phyloP scores from a whole-genome alignment of 2,113 vertebrate genomes.

The Petaurus breviceps region DNA sequence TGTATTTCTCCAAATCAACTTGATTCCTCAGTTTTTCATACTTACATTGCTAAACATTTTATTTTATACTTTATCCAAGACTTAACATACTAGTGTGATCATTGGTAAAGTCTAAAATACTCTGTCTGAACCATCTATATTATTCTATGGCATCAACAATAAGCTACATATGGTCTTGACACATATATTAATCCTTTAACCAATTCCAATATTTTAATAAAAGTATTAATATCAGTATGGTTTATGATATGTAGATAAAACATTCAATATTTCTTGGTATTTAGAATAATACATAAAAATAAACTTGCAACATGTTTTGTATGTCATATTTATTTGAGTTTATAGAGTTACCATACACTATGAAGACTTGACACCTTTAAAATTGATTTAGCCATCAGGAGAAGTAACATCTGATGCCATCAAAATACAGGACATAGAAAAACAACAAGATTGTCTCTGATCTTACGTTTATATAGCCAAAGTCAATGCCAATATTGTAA shows the following conservation, averaged over 20 bases:
- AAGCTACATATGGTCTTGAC: background rate
- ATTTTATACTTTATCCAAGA: background rate
- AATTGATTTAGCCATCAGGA: too few relatives aligned
- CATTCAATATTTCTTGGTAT: background rate
- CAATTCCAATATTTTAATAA: background rate
- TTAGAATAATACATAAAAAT: background rate
- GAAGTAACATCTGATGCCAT: too few relatives aligned
- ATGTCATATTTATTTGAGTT: background rate
- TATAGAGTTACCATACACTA: background rate
- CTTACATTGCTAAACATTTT: background rate
- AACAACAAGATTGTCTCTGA: background rate
- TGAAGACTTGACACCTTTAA: too few relatives aligned
- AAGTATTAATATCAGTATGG: background rate
- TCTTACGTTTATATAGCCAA: background rate
- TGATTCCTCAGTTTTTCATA: background rate
- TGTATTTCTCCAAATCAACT: background rate
- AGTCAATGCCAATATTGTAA: too few relatives aligned
- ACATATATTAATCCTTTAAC: background rate
- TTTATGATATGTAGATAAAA: background rate
- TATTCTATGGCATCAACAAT: background rate
- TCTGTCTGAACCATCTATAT: background rate
- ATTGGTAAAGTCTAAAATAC: background rate
- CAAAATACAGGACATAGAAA: too few relatives aligned
- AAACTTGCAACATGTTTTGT: background rate
- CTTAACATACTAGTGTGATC: too few relatives aligned